These are phyloP conservation scores for Drosophila parvula DNA, from an alignment of 1,140 invertebrate genomes.

Conservation along the genomic window DNA sequence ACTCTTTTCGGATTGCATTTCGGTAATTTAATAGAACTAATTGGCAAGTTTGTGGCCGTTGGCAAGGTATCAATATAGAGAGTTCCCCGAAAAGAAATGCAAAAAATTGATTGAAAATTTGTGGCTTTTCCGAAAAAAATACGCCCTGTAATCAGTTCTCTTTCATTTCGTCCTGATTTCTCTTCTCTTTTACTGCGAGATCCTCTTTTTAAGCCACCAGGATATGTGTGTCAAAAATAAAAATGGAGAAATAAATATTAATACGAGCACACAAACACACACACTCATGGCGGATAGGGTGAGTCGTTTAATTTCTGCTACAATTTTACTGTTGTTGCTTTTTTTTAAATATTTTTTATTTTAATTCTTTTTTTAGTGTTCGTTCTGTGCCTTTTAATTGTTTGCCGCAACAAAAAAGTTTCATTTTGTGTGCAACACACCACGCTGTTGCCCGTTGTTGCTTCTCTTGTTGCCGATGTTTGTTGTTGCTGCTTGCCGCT, in stretches of 20 bases:
- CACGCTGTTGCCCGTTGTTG: conserved; percentile 31
- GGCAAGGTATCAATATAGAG: conserved; percentile 4
- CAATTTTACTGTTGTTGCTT: conserved; percentile 53
- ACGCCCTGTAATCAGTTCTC: conserved; percentile 20
- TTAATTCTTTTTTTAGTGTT: conserved; percentile 69
- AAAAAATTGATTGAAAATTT: conserved; percentile 23
- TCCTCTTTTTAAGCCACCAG: conserved; percentile 11
- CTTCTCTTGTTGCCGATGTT: conserved; percentile 11
- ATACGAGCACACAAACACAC: conserved; percentile 25
- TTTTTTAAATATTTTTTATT: conserved; percentile 57
- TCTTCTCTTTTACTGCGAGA: background rate
- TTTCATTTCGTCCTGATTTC: background rate
- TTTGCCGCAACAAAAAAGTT: conserved; percentile 78
- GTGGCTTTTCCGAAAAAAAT: background rate
- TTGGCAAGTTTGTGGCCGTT: conserved; percentile 5
- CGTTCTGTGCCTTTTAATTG: conserved; percentile 75
- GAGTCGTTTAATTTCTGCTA: conserved; percentile 63
- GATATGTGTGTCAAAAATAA: conserved; percentile 55
- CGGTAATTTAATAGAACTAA: conserved; percentile 39
- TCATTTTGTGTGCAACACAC: conserved; percentile 71
- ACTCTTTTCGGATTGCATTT: conserved; percentile 11
- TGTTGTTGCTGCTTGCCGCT: conserved; percentile 47
- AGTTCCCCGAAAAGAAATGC: background rate
- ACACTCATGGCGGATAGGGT: background rate
- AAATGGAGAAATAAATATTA: conserved; percentile 54